phyloP scores from a whole-genome alignment of 2,888 invertebrate species.

The Galeopsomyia nigrocyanea region DNA sequence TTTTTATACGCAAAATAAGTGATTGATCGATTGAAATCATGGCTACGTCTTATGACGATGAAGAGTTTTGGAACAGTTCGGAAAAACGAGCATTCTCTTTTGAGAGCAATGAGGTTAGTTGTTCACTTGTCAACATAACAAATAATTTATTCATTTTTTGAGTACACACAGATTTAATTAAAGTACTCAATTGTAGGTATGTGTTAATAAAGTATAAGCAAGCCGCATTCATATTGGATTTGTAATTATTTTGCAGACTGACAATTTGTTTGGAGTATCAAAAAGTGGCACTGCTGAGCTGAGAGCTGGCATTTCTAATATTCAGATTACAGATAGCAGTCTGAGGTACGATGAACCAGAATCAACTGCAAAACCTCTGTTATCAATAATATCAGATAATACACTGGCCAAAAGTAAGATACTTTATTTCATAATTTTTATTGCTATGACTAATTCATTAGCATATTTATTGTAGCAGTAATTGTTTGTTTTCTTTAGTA shows the following conservation, averaged over 20 bases:
- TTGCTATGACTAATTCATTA: slow-evolving; percentile 6
- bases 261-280: slow-evolving; percentile 72
- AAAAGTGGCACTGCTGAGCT: slow-evolving; percentile 66
- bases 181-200: too few relatives aligned
- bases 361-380: slow-evolving; percentile 62
- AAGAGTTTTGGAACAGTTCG: slow-evolving; percentile 85
- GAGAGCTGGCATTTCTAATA: slow-evolving; percentile 64
- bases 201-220: too few relatives aligned
- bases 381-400: slow-evolving; percentile 68
- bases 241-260: slow-evolving; percentile 66
- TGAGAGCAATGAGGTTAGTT: slow-evolving; percentile 80
- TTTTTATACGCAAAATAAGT: slow-evolving; percentile 1
- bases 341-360: slow-evolving; percentile 57
- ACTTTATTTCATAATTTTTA: slow-evolving; percentile 30
- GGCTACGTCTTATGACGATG: slow-evolving; percentile 71
- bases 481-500: slow-evolving; percentile 61
- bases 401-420: slow-evolving; percentile 63
- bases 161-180: background rate
- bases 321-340: slow-evolving; percentile 57
- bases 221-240: too few relatives aligned
- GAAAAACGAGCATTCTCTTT: slow-evolving; percentile 82
- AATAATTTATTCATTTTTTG: slow-evolving; percentile 2
- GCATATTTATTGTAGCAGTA: slow-evolving; percentile 15
- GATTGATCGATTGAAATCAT: slow-evolving; percentile 47
- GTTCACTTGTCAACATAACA: slow-evolving; percentile 20